Conservation (phyloP, 2,888 invertebrate species). For the Corbicula japonica region DNA sequence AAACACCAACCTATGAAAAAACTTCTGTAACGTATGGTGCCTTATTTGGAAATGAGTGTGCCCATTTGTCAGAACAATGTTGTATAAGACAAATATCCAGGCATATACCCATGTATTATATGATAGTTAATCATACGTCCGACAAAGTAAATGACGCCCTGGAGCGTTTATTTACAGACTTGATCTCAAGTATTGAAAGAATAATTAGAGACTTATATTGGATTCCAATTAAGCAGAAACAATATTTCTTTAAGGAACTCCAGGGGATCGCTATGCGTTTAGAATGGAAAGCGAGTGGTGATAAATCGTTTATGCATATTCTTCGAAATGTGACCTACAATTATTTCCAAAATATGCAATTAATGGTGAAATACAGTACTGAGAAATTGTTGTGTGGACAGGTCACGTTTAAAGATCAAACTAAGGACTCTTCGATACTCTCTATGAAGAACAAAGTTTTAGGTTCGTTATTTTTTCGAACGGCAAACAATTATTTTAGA, state of each 20-base stretch:
- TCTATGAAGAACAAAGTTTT: conserved; percentile 28
- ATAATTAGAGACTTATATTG: conserved; percentile 60
- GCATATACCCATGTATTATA: conserved; percentile 46
- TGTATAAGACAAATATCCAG: conserved; percentile 46
- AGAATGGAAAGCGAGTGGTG: conserved; percentile 9
- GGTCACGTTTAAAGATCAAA: conserved; percentile 9
- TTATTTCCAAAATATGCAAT: conserved; percentile 46
- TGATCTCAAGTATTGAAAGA: conserved; percentile 49
- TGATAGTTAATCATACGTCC: conserved; percentile 39
- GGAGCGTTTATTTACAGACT: conserved; percentile 43
- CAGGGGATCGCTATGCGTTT: conserved; percentile 35
- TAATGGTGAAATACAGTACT: conserved; percentile 36
- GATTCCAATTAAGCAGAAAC: conserved; percentile 60
- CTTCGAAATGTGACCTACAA: conserved; percentile 35
- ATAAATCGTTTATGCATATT: not conserved
- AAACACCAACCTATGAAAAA: conserved; percentile 34
- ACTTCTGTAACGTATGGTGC: conserved; percentile 28
- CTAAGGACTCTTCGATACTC: conserved; percentile 29
- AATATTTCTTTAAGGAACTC: conserved; percentile 49
- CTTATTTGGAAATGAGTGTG: conserved; percentile 27
- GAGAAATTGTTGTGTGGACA: conserved; percentile 35
- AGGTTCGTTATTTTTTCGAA: conserved; percentile 28
- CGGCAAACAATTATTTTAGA: no score
- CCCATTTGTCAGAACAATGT: conserved; percentile 18
- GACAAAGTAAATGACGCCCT: conserved; percentile 33